Evolutionary conservation across 2,888 invertebrate genomes (phyloP).

Genomic region (Polyommatus iphigenia): DNA sequence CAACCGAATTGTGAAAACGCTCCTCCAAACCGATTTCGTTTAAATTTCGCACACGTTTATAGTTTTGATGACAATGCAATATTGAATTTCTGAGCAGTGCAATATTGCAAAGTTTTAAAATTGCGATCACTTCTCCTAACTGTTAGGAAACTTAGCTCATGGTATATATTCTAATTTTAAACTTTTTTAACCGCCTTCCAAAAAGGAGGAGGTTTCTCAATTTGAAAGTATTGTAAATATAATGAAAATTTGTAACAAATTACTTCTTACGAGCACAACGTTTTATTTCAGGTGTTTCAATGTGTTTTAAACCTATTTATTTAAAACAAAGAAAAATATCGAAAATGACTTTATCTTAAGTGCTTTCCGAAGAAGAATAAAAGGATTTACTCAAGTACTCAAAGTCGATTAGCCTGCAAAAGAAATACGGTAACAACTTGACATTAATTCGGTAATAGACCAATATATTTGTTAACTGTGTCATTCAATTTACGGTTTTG

Average conservation of each 20-base stretch:
- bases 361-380: background rate
- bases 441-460: background rate
- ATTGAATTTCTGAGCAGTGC: slow-evolving; percentile 16
- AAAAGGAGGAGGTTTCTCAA: too few relatives aligned
- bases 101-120: slow-evolving; percentile 24
- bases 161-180: background rate
- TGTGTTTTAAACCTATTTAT: background rate
- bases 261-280: background rate
- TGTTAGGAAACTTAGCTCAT: background rate
- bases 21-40: slow-evolving; percentile 12
- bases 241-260: background rate
- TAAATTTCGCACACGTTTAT: slow-evolving; percentile 20
- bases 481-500: background rate
- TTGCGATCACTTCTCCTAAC: slow-evolving; percentile 7
- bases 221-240: too few relatives aligned
- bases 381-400: background rate
- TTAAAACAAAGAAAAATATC: background rate
- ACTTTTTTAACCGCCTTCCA: background rate
- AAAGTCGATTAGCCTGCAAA: background rate
- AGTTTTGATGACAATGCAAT: slow-evolving; percentile 23
- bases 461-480: background rate
- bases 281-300: background rate
- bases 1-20: slow-evolving; percentile 14
- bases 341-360: background rate
- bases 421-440: slow-evolving; percentile 11